phyloP scores from a whole-genome alignment of 2,113 vertebrate species.

The Origma solitaria region DNA sequence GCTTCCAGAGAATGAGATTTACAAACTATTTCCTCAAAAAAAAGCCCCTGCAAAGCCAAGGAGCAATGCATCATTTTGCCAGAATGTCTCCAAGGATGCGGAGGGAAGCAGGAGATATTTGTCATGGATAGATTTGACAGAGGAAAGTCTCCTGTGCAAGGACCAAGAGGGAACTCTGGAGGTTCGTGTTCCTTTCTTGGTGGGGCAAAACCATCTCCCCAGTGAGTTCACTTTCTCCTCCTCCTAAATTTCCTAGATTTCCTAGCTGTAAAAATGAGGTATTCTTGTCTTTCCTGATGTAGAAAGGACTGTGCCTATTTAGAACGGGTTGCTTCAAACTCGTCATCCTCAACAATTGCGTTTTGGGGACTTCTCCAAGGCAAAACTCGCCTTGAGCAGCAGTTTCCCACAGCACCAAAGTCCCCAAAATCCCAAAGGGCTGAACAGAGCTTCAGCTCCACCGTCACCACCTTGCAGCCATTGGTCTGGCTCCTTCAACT shows the following conservation, averaged over 20 bases:
- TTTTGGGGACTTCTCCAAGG: not conserved
- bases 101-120: not conserved
- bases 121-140: not conserved
- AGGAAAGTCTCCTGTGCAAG: not conserved
- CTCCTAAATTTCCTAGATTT: not conserved
- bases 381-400: fast-evolving
- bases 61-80: not conserved
- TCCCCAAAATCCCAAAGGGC: fast-evolving
- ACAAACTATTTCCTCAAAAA: not conserved
- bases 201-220: not conserved
- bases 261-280: not conserved
- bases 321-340: not conserved
- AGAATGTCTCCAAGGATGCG: not conserved
- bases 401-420: not conserved
- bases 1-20: slow-evolving; percentile 6
- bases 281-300: fast-evolving
- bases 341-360: fast-evolving
- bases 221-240: not conserved
- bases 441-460: not conserved
- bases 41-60: not conserved
- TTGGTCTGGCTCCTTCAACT: not conserved
- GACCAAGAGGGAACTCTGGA: not conserved
- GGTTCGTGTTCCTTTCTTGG: not conserved
- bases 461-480: not conserved
- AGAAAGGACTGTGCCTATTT: not conserved